Percentiles rank a stretch among this genome's conserved stretches.
These are phyloP conservation scores for Cydia strobilella DNA, from an alignment of 1,140 invertebrate species.

Conservation along the genomic window DNA sequence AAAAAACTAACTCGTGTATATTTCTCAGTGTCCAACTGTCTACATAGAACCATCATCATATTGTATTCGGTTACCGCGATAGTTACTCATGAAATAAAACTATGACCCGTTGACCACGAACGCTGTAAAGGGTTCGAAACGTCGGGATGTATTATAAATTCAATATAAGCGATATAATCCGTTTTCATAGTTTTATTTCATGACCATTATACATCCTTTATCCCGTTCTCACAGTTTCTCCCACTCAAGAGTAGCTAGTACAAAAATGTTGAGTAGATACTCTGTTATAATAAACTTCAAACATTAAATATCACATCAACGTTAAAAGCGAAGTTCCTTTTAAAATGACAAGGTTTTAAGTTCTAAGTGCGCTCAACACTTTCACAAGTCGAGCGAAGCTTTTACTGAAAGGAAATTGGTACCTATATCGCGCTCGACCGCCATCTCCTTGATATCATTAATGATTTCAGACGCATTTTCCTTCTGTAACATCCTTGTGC, in stretches of 20 bases:
- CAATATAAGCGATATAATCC: too few species aligned
- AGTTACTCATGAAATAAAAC: too few species aligned
- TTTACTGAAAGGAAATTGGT: slow-evolving; percentile 20
- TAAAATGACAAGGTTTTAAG: slow-evolving; percentile 31
- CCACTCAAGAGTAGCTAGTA: not conserved
- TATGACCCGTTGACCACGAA: too few species aligned
- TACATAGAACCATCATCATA: not conserved
- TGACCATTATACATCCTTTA: not conserved
- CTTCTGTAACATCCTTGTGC: slow-evolving; percentile 83
- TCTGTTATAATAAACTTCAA: slow-evolving; percentile 8
- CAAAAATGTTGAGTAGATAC: not conserved
- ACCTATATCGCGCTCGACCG: slow-evolving; percentile 90
- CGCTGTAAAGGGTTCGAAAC: too few species aligned
- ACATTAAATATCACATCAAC: slow-evolving; percentile 37
- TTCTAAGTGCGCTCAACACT: slow-evolving; percentile 18
- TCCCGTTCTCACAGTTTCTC: not conserved
- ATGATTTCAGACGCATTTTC: slow-evolving; percentile 84
- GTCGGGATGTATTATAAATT: too few species aligned
- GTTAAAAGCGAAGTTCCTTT: slow-evolving; percentile 37
- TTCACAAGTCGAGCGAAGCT: slow-evolving; percentile 6
- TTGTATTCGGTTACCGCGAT: too few species aligned
- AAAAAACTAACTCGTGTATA: too few species aligned
- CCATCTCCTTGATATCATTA: slow-evolving; percentile 91
- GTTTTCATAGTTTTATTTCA: too few species aligned
- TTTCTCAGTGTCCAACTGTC: not conserved